A percentile compares a stretch with the other conserved stretches of the same genome.
phyloP scores from a whole-genome alignment of 2,888 invertebrate genomes.

The Ophonus ardosiacus region DNA sequence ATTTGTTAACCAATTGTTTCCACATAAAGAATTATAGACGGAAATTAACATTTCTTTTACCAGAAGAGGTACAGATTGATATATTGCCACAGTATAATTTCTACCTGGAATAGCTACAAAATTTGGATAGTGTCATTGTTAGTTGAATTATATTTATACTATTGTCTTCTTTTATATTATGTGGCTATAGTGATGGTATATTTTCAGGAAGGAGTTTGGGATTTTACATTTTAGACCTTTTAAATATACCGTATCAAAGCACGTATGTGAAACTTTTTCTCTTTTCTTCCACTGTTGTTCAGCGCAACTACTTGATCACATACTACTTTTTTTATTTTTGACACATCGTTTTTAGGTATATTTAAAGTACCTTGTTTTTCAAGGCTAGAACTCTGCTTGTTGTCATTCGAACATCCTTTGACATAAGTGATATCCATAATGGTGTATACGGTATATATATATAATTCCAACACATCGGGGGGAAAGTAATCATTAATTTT shows the following conservation, averaged over 20 bases:
- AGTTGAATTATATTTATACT: too few species aligned
- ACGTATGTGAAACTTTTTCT: too few species aligned
- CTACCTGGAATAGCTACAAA: not conserved
- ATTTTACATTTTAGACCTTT: not conserved
- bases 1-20: constrained; percentile 6
- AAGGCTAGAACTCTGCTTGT: not conserved
- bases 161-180: too few species aligned
- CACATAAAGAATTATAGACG: not conserved
- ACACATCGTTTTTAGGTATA: not conserved
- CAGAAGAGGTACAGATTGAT: not conserved
- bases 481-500: not conserved
- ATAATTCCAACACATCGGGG: constrained; percentile 1
- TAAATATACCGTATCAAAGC: not conserved
- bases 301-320: not conserved
- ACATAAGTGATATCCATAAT: not conserved
- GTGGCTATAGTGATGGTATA: too few species aligned
- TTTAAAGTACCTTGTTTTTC: not conserved
- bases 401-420: constrained; percentile 1
- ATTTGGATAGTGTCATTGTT: too few species aligned
- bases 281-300: not conserved
- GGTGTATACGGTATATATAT: not conserved
- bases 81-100: not conserved
- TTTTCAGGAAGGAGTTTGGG: too few species aligned
- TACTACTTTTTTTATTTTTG: not conserved
- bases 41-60: not conserved